Percentiles rank a stretch among this genome's conserved stretches.
These are phyloP conservation scores for Periophthalmus modestus DNA, from an alignment of 2,113 vertebrate genomes.

Conservation along the genomic window DNA sequence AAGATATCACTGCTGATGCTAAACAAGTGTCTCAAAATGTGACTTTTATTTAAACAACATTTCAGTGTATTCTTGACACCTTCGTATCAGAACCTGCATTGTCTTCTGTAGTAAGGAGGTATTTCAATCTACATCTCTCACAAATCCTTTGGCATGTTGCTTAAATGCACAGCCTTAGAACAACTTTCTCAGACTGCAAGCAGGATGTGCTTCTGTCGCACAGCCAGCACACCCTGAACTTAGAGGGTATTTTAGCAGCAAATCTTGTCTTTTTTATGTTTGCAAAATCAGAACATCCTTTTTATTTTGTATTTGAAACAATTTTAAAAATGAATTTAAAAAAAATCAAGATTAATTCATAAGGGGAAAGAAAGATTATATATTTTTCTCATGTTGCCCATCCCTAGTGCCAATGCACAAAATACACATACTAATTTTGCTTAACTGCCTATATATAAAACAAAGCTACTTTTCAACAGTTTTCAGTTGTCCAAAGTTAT, in stretches of 20 bases:
- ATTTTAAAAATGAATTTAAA: no score
- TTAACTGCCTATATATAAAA: no score
- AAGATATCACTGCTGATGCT: not conserved
- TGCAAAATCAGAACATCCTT: no score
- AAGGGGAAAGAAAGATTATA: no score
- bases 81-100: not conserved
- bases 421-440: no score
- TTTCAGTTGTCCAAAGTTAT: no score
- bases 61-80: not conserved
- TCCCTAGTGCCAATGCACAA: no score
- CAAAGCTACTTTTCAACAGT: no score
- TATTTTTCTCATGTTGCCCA: no score
- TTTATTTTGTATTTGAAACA: no score
- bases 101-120: not conserved
- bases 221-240: not conserved
- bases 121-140: not conserved
- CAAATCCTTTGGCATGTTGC: not conserved
- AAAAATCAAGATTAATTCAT: no score
- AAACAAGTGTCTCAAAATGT: not conserved
- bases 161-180: not conserved
- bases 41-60: not conserved
- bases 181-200: not conserved
- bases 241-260: not conserved
- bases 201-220: not conserved
- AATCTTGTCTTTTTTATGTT: not conserved